These are phyloP conservation scores for Zeuzera pyrina DNA, from an alignment of 2,888 invertebrate species.

Conservation along the genomic window DNA sequence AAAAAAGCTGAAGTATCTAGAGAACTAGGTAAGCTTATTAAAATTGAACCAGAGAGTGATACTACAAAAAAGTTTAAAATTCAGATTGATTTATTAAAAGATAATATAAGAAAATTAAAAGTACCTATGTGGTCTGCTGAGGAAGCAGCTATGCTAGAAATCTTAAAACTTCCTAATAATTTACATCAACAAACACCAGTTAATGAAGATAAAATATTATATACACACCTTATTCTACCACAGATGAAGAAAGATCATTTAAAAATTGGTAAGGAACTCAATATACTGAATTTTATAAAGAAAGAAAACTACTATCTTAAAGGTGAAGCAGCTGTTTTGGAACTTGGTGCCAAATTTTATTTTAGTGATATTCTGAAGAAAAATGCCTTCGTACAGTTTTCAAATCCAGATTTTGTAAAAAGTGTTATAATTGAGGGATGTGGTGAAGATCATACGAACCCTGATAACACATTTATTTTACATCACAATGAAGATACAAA, in stretches of 20 bases:
- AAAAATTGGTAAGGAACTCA: constrained; percentile 64
- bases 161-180: constrained; percentile 79
- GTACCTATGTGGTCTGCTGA: constrained; percentile 80
- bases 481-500: constrained; percentile 71
- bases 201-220: constrained; percentile 36
- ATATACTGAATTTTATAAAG: constrained; percentile 73
- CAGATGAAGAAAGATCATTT: constrained; percentile 61
- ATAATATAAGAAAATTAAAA: constrained; percentile 77
- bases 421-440: constrained; percentile 84
- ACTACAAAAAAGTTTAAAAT: constrained; percentile 69
- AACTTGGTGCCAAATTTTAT: constrained; percentile 73
- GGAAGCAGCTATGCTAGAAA: constrained; percentile 76
- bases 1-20: constrained; percentile 62
- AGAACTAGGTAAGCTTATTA: constrained; percentile 57
- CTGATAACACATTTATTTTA: constrained; percentile 72
- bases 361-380: constrained; percentile 53
- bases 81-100: constrained; percentile 69
- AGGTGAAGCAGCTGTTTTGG: constrained; percentile 81
- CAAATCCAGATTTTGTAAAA: constrained; percentile 85
- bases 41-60: constrained; percentile 38
- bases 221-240: constrained; percentile 30
- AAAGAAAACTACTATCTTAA: constrained; percentile 75
- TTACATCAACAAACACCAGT: constrained; percentile 77
- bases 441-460: constrained; percentile 72
- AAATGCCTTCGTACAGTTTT: constrained; percentile 75